phyloP scores from a whole-genome alignment of 2,888 invertebrate genomes.

The Esperia sulphurella region DNA sequence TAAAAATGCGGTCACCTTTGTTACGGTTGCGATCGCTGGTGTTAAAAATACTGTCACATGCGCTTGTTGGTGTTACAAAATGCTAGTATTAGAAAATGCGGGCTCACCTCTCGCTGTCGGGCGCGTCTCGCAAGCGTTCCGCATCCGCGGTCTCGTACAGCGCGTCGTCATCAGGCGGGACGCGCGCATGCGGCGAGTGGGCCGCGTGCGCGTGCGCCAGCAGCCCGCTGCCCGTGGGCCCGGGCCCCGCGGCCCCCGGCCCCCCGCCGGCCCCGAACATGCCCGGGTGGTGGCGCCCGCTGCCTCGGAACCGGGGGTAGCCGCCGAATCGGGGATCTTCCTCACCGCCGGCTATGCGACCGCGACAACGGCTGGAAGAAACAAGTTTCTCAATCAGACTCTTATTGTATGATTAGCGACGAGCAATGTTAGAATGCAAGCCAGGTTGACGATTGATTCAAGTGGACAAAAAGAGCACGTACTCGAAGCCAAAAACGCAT shows the following conservation, averaged over 20 bases:
- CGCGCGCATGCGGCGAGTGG: slow-evolving; percentile 61
- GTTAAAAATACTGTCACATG: neutral
- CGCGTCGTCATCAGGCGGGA: slow-evolving; percentile 86
- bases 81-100: neutral
- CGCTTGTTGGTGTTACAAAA: neutral
- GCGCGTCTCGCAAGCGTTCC: slow-evolving; percentile 86
- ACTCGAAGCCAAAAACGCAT: no score
- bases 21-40: no score
- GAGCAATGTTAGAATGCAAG: no score
- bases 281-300: slow-evolving; percentile 54
- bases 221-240: slow-evolving; percentile 57
- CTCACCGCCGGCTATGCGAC: slow-evolving; percentile 65
- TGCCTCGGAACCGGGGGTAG: slow-evolving; percentile 82
- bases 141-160: slow-evolving; percentile 92
- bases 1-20: no score
- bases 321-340: slow-evolving; percentile 87
- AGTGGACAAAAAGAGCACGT: no score
- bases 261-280: slow-evolving; percentile 50
- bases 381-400: no score
- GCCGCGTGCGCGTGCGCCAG: slow-evolving; percentile 59
- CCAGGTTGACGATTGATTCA: no score
- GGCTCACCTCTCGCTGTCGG: slow-evolving; percentile 92
- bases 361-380: slow-evolving; percentile 73
- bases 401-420: no score
- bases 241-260: slow-evolving; percentile 44